phyloP scores from a whole-genome alignment of 2,888 invertebrate genomes.

The Heliothis peltigera region DNA sequence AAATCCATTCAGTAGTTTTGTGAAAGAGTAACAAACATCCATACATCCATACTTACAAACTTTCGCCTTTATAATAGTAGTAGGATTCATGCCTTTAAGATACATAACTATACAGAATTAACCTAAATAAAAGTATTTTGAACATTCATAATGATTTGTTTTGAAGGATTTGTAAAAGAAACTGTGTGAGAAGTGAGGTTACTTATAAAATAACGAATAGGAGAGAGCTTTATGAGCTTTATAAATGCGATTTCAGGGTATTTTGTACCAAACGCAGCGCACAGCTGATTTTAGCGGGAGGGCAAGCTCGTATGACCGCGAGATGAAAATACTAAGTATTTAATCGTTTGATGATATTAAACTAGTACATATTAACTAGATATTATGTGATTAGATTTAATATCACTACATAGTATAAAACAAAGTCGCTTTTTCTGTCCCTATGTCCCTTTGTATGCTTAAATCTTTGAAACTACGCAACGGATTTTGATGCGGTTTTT shows the following conservation, averaged over 20 bases:
- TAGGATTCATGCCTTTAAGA: too few species aligned
- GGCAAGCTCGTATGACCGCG: not conserved
- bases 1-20: too few species aligned
- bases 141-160: not conserved
- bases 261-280: not conserved
- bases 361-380: not conserved
- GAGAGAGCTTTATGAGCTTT: not conserved
- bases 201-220: not conserved
- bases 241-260: not conserved
- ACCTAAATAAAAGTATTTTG: too few species aligned
- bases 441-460: too few species aligned
- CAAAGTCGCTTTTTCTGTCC: too few species aligned
- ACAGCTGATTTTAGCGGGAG: constrained; percentile 5
- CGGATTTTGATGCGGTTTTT: too few species aligned
- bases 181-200: not conserved
- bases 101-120: not conserved
- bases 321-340: not conserved
- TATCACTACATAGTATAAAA: too few species aligned
- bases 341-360: not conserved
- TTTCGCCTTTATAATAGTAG: too few species aligned
- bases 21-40: too few species aligned
- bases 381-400: too few species aligned
- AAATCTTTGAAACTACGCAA: too few species aligned
- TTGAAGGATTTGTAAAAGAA: not conserved
- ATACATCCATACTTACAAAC: too few species aligned